Percentiles rank a stretch among this genome's conserved stretches.
Evolutionary conservation across 2,888 invertebrate species (phyloP).

Genomic region (Ctena decussata): DNA sequence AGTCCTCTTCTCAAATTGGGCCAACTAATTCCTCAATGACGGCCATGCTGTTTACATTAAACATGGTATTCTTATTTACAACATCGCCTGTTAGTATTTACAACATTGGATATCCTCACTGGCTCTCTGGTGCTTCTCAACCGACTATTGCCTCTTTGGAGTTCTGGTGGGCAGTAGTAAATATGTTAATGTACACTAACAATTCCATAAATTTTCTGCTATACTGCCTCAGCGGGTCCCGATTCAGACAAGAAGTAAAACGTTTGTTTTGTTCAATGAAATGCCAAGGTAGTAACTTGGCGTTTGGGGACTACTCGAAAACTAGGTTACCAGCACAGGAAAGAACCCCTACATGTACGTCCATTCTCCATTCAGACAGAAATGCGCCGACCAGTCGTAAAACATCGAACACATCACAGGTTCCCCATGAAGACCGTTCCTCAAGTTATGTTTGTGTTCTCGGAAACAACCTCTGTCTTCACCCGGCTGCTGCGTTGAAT

Average conservation of each 20-base stretch:
- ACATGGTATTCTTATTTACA: slow-evolving; percentile 72
- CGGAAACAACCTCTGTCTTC: too few relatives aligned
- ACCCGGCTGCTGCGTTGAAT: too few relatives aligned
- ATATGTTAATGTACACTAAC: slow-evolving; percentile 79
- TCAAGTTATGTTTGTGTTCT: too few relatives aligned
- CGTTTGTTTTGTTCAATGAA: slow-evolving; percentile 47
- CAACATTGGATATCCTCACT: slow-evolving; percentile 66
- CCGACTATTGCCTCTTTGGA: slow-evolving; percentile 37
- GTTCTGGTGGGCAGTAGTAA: slow-evolving; percentile 72
- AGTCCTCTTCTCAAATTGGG: background rate
- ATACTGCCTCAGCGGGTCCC: slow-evolving; percentile 79
- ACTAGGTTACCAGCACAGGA: background rate
- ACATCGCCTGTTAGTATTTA: slow-evolving; percentile 76
- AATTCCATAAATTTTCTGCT: slow-evolving; percentile 78
- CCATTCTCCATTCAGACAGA: background rate
- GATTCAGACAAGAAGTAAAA: slow-evolving; percentile 74
- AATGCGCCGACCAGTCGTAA: background rate
- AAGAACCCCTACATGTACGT: background rate
- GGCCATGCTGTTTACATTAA: slow-evolving; percentile 73
- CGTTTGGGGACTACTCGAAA: too few relatives aligned
- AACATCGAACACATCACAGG: background rate
- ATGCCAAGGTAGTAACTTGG: too few relatives aligned
- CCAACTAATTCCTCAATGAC: slow-evolving; percentile 75
- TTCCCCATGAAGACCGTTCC: too few relatives aligned
- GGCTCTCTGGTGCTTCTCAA: slow-evolving; percentile 21